Evolutionary conservation across 2,797 vertebrate species (phyloP), one percentile per base, ranked within the genome.

Genomic region (Botia kubotai): DNA sequence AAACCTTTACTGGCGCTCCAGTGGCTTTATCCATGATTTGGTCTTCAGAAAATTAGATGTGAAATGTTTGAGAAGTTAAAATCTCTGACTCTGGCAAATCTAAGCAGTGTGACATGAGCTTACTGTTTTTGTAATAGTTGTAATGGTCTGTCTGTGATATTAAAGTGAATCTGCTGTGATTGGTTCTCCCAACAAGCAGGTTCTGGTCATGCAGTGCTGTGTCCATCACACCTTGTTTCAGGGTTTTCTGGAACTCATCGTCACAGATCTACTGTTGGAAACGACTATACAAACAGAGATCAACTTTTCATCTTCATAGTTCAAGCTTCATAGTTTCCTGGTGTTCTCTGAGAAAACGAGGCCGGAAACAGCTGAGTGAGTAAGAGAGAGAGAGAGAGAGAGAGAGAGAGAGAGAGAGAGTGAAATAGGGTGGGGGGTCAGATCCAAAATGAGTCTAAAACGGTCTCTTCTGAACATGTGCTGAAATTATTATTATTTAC

Each of bases 221-320:
- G 33, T 33, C 33, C 33, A 3, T 33, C 33, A 33, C 33, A 33
- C 4, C 33, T 33, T 33, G 33, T 33, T 33, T 33, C 3, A 33
- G 4, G 23, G 23, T 26, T 26, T 26, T 26, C 23, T 26, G 23
- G 23, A 26, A 26, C 86, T 86, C 80, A 84, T 86, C 85, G 86
- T 90, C 84, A 75, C 79, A 16, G 86, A 89, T 86, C 85, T 86
- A 86, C 68, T 73, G 86, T 86, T 89, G 88, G 87, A 92, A 89
- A 86, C 83, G 81, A 81, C 90, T 91, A 90, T 89, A 84, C 87
- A 92, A 92, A 89, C 87, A 90, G 77, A 90, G 84, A 84, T 77
- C 78, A 89, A 88, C 87, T 88, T 87, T 91, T 93, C 90, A 92
- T 92, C 90, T 91, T 88, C 23, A 26, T 26, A 26, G 23, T 26